Evolutionary conservation across 2,888 invertebrate genomes (phyloP).

Genomic region (Perizoma flavofasciatum): DNA sequence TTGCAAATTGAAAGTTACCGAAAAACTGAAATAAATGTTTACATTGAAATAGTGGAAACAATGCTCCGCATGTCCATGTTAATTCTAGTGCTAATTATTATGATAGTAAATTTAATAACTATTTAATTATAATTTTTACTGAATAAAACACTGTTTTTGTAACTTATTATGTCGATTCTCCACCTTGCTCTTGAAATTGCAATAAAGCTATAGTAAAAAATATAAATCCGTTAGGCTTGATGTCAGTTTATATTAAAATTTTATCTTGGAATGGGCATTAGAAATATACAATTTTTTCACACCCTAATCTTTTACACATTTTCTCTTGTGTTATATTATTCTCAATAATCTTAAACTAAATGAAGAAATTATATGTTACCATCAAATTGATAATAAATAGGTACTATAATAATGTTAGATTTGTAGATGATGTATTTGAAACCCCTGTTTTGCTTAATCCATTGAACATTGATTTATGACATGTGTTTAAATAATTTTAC

Average conservation of each 20-base stretch:
- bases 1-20: slow-evolving; percentile 66
- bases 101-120: slow-evolving; percentile 66
- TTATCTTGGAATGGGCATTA: too few species aligned
- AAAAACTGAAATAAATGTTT: slow-evolving; percentile 40
- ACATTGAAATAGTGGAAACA: slow-evolving; percentile 46
- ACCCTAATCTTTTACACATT: too few species aligned
- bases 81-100: slow-evolving; percentile 68
- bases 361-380: slow-evolving; percentile 27
- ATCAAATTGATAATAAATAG: slow-evolving; percentile 20
- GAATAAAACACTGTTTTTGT: slow-evolving; percentile 68
- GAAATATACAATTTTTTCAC: too few species aligned
- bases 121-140: slow-evolving; percentile 68
- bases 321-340: slow-evolving; percentile 24
- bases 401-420: slow-evolving; percentile 35
- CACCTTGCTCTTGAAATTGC: slow-evolving; percentile 50
- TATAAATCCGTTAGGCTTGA: too few species aligned
- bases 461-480: slow-evolving; percentile 71
- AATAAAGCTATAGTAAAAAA: slow-evolving; percentile 1
- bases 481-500: slow-evolving; percentile 69
- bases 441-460: slow-evolving; percentile 52
- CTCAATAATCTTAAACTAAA: slow-evolving; percentile 24
- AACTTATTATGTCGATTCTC: slow-evolving; percentile 62
- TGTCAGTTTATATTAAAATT: too few species aligned
- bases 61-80: slow-evolving; percentile 55
- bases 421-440: slow-evolving; percentile 45